Conservation (phyloP, 1,140 invertebrate species). For the Acromyrmex charruanus region DNA sequence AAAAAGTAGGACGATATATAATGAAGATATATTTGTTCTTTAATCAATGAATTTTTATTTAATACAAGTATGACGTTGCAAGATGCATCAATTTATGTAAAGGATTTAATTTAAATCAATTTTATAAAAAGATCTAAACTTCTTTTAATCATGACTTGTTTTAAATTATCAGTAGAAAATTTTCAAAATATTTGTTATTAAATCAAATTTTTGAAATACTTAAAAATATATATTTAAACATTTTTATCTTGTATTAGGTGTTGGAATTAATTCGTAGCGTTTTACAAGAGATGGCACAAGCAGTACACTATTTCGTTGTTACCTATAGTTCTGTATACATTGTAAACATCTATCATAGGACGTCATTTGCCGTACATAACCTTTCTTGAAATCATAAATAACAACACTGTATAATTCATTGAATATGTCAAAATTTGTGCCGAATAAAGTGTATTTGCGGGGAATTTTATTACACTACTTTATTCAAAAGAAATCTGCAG, state of each 20-base stretch:
- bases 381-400: too few relatives aligned
- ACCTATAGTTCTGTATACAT: too few relatives aligned
- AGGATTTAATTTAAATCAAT: not conserved
- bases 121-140: not conserved
- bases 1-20: slow-evolving; percentile 20
- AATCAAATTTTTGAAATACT: not conserved
- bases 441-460: too few relatives aligned
- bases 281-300: too few relatives aligned
- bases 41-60: slow-evolving; percentile 21
- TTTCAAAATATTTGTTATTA: not conserved
- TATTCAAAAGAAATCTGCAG: too few relatives aligned
- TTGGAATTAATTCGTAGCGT: too few relatives aligned
- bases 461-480: too few relatives aligned
- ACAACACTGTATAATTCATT: too few relatives aligned
- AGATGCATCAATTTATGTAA: not conserved
- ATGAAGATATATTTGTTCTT: slow-evolving; percentile 19
- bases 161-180: not conserved
- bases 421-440: too few relatives aligned
- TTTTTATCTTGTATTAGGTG: not conserved
- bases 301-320: too few relatives aligned
- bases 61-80: not conserved
- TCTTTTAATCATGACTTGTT: not conserved
- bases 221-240: not conserved
- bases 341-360: too few relatives aligned
- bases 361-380: too few relatives aligned